Evolutionary conservation across 2,797 vertebrate species (phyloP).

Genomic region (Hybognathus amarus): DNA sequence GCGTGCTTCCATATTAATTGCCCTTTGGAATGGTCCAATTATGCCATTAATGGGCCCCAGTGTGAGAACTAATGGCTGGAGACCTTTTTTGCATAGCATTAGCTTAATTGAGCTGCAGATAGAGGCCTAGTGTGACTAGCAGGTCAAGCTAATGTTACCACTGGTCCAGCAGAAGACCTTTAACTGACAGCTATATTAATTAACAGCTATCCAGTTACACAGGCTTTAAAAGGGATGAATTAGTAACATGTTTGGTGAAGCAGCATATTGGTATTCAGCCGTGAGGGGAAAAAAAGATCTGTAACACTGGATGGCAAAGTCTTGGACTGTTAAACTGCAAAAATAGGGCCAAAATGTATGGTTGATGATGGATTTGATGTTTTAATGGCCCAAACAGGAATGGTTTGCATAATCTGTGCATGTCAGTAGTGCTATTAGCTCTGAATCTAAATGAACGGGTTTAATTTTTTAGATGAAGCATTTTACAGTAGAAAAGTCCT

Average conservation of each 20-base stretch:
- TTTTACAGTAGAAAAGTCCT: constrained; percentile 56
- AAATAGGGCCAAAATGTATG: not conserved
- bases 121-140: constrained; percentile 76
- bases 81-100: constrained; percentile 96
- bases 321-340: not conserved
- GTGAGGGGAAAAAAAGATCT: not conserved
- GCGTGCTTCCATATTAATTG: constrained; percentile 85
- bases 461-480: constrained; percentile 9
- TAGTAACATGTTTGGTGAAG: constrained; percentile 77
- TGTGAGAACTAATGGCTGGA: constrained; percentile 88
- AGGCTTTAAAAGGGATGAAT: constrained; percentile 83
- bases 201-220: constrained; percentile 91
- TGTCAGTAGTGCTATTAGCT: not conserved
- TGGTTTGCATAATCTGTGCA: not conserved
- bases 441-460: not conserved
- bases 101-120: constrained; percentile 92
- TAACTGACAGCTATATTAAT: constrained; percentile 97
- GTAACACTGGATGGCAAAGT: not conserved
- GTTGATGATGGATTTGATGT: not conserved
- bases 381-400: constrained; percentile 10
- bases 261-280: constrained; percentile 38
- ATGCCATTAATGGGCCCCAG: constrained; percentile 89
- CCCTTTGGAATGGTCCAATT: constrained; percentile 92
- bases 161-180: constrained; percentile 85
- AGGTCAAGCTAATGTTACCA: constrained; percentile 88